Evolutionary conservation across 2,888 invertebrate genomes (phyloP), one percentile per base, ranked within the genome.

Genomic region (Encarsia formosa): DNA sequence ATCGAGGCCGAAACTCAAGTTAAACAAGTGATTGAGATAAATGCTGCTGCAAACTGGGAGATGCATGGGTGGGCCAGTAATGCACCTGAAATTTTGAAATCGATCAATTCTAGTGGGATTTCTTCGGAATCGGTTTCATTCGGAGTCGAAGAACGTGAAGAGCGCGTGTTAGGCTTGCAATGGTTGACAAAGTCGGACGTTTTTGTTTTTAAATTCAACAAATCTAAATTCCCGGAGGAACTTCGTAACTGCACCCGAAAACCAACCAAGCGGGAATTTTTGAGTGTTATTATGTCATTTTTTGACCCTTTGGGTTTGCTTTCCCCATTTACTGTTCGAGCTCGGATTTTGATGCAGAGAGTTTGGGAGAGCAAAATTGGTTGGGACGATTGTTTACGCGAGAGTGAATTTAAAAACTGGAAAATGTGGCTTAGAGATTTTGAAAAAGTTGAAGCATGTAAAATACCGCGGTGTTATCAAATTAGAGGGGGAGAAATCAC

Each of bases 51-150:
- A 9, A 20, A 19, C 11, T 48, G 20, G 9, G 16, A 34, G 16
- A 48, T 48, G 23, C 48, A 41, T 22, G 24, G 40, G 13, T 48
- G 41, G 48, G 20, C 32, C 2, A 40, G 32, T 34, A 48, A 48
- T 11, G 11, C 3, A n/a, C n/a, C 20, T 8, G 22, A 2, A 19
- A 11, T 32, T 11, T 23, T 41, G 6, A 29, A 3, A 4, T 3
- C 9, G 13, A 11, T 19, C 18, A 18, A n/a, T 41, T 15, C 15
- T 2, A n/a, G 3, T 15, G 19, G n/a, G 13, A 6, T 38, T 38
- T 6, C 29, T 16, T 11, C 9, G 13, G 22, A 8, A 20, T 15
- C 9, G 20, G 15, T 38, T 13, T 23, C 22, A 22, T 8, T 31
- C 4, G n/a, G n/a, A n/a, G n/a, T n/a, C n/a, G n/a, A 42, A 20